phyloP scores from a whole-genome alignment of 2,888 invertebrate genomes.

The Dendrolimus houi region DNA sequence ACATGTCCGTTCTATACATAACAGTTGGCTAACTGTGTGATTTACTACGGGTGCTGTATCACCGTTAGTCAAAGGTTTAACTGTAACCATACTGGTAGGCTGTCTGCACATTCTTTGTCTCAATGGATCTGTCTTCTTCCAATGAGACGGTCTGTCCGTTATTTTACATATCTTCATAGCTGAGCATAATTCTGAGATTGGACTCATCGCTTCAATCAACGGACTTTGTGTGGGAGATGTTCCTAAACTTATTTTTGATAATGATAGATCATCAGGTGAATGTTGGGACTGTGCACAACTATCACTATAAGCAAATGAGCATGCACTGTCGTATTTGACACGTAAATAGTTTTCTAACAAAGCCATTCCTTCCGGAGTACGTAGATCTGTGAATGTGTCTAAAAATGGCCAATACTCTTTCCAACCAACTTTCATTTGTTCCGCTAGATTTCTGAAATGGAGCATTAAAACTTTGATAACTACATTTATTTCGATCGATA shows the following conservation, averaged over 20 bases:
- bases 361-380: conserved; percentile 82
- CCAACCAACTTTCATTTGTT: conserved; percentile 86
- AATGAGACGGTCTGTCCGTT: conserved; percentile 44
- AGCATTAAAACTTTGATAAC: neutral
- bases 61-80: conserved; percentile 35
- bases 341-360: conserved; percentile 85
- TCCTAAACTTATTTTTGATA: conserved; percentile 48
- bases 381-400: conserved; percentile 86
- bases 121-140: conserved; percentile 50
- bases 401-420: conserved; percentile 96
- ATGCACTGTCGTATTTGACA: conserved; percentile 64
- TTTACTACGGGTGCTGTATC: conserved; percentile 34
- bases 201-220: conserved; percentile 50
- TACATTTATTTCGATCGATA: too few relatives aligned
- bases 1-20: conserved; percentile 64
- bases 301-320: conserved; percentile 51
- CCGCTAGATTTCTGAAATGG: conserved; percentile 78
- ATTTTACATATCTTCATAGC: conserved; percentile 75
- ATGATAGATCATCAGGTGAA: conserved; percentile 40
- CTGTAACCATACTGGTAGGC: conserved; percentile 17
- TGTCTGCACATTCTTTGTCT: conserved; percentile 50
- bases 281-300: conserved; percentile 41
- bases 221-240: conserved; percentile 26
- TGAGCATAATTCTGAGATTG: conserved; percentile 77
- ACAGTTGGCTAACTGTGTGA: conserved; percentile 55